Conservation (phyloP, 2,113 vertebrate genomes). For the Agapornis roseicollis region DNA sequence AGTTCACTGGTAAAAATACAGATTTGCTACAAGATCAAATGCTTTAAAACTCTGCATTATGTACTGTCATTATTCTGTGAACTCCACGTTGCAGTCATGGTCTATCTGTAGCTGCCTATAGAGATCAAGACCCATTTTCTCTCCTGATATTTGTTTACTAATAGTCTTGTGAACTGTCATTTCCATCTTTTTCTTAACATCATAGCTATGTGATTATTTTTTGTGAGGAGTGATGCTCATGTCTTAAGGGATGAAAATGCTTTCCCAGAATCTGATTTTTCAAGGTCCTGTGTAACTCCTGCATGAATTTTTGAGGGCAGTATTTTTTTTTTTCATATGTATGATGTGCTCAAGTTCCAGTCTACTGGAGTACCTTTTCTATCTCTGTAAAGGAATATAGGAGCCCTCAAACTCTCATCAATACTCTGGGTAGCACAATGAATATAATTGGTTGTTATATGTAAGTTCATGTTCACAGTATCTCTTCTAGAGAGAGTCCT, state of each 20-base stretch:
- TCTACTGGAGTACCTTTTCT: neutral
- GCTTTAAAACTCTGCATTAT: neutral
- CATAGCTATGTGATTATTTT: constrained; percentile 31
- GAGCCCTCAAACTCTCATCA: neutral
- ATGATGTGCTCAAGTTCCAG: neutral
- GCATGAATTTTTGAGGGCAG: neutral
- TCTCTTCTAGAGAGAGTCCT: neutral
- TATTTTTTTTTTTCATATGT: neutral
- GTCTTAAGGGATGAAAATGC: constrained; percentile 6
- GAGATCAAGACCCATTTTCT: neutral
- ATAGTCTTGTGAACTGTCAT: constrained; percentile 15
- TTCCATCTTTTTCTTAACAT: constrained; percentile 24
- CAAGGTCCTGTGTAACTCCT: neutral
- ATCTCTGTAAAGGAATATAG: neutral
- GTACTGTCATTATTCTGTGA: constrained; percentile 34
- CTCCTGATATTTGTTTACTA: constrained; percentile 37
- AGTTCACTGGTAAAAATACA: neutral
- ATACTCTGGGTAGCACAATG: neutral
- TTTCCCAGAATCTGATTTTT: neutral
- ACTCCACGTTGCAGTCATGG: neutral
- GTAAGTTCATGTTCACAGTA: neutral
- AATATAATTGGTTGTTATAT: neutral
- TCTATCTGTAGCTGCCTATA: neutral
- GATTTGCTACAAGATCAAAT: neutral
- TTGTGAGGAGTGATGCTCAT: neutral